Base-by-base conservation (phyloP, 2,888 invertebrate species). In the Ametastegia equiseti region DNA sequence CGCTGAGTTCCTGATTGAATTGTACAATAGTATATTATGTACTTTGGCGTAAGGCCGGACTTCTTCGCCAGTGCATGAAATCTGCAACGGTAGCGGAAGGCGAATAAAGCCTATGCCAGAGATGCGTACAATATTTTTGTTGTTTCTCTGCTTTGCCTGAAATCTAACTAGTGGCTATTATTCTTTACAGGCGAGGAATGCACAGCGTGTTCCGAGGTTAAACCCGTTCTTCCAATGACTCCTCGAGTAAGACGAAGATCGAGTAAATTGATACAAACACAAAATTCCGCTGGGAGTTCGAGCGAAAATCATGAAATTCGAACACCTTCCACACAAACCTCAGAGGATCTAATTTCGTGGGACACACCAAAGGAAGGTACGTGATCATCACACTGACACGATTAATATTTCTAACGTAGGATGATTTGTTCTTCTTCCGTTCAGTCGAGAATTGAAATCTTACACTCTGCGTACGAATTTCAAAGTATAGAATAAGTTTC, bases 151-250 rank as follows among this genome's bases (percentile, higher is more conserved):
- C n/a, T n/a, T 60, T 60, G 27, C 23, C 39, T 23, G 4, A 15
- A 13, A 60, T 30, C 30, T 60, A 30, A 60, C 39, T 15, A 13
- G 19, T 39, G 1, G 11, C 23, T 15, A 2, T 5, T 71, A 1
- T 9, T n/a, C n/a, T n/a, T n/a, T 27, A 71, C 71, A 71, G 71
- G 47, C 45, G 71, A 27, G 5, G 47, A 45, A n/a, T 71, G 71
- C 30, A 71, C 71, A 4, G 71, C 7, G 2, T 71, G 71, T n/a
- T 36, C 65, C 5, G 36, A n/a, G 15, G 27, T 15, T n/a, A n/a
- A 36, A 36, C 36, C 33, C 7, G 36, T n/a, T 36, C 19, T n/a
- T 6, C n/a, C 36, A 7, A 36, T 13, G 65, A 65, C 65, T 4
- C 69, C 69, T 13, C 45, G 23, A 5, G 27, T 7, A 11, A 23